A percentile compares a stretch with the other conserved stretches of the same genome.
phyloP scores from a whole-genome alignment of 1,140 invertebrate genomes.

The Phocides pigmalion region DNA sequence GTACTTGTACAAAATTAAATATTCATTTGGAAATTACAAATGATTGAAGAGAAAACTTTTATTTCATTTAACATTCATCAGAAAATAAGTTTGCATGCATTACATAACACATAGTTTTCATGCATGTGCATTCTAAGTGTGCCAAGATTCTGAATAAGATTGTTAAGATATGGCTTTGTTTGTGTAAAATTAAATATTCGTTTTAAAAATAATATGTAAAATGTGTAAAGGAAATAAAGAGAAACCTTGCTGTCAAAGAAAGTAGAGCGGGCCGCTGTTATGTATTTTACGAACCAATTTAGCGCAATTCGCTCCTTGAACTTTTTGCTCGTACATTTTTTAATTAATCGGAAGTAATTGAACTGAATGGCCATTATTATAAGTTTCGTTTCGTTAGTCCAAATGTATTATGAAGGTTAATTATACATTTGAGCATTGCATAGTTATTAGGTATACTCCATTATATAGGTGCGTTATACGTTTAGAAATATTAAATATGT shows the following conservation, averaged over 20 bases:
- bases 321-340: conserved; percentile 2
- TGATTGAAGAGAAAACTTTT: too few species aligned
- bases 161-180: background rate
- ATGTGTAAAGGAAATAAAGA: conserved; percentile 13
- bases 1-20: too few species aligned
- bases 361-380: background rate
- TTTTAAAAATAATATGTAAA: background rate
- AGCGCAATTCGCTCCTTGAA: conserved; percentile 1
- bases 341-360: conserved; percentile 4
- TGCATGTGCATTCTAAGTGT: background rate
- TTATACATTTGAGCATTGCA: too few species aligned
- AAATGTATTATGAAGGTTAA: background rate
- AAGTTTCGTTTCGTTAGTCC: background rate
- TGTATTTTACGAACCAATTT: background rate
- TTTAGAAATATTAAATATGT: too few species aligned
- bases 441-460: too few species aligned
- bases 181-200: conserved; percentile 1
- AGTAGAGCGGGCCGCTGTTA: conserved; percentile 15
- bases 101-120: too few species aligned
- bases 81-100: too few species aligned
- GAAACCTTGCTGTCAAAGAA: conserved; percentile 26
- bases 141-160: background rate
- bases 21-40: too few species aligned
- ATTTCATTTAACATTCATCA: too few species aligned
- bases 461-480: too few species aligned